Conservation (phyloP, 2,113 vertebrate species). For the Gulo gulo region DNA sequence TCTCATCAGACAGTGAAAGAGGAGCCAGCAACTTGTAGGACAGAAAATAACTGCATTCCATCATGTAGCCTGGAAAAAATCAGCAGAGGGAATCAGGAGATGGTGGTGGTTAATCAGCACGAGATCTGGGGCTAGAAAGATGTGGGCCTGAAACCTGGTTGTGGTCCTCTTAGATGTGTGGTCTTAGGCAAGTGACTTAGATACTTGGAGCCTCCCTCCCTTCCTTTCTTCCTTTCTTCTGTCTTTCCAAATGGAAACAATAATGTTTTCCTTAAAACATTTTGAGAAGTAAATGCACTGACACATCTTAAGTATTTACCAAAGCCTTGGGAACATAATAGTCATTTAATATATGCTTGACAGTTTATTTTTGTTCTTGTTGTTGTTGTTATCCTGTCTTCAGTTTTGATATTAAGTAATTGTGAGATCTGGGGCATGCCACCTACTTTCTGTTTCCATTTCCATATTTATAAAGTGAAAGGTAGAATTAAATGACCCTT, state of each 20-base stretch:
- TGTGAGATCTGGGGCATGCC: neutral
- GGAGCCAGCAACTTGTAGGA: neutral
- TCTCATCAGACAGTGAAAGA: conserved; percentile 17
- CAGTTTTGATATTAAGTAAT: neutral
- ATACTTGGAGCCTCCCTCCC: neutral
- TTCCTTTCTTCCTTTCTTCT: neutral
- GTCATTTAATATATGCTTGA: neutral
- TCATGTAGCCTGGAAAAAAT: neutral
- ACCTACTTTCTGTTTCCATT: neutral
- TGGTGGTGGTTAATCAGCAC: neutral
- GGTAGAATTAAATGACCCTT: neutral
- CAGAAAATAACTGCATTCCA: neutral
- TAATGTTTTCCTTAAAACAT: neutral
- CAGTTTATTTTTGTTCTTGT: neutral
- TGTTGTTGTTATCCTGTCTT: neutral
- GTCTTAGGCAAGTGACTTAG: neutral
- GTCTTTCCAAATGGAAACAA: neutral
- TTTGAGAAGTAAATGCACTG: neutral
- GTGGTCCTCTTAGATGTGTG: neutral
- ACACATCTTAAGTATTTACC: neutral
- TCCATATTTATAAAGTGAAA: neutral
- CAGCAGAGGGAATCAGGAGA: neutral
- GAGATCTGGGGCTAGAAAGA: neutral
- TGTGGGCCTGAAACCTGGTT: neutral
- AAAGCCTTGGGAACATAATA: neutral